phyloP scores from a whole-genome alignment of 2,888 invertebrate genomes.

The Alviniconcha strummeri region DNA sequence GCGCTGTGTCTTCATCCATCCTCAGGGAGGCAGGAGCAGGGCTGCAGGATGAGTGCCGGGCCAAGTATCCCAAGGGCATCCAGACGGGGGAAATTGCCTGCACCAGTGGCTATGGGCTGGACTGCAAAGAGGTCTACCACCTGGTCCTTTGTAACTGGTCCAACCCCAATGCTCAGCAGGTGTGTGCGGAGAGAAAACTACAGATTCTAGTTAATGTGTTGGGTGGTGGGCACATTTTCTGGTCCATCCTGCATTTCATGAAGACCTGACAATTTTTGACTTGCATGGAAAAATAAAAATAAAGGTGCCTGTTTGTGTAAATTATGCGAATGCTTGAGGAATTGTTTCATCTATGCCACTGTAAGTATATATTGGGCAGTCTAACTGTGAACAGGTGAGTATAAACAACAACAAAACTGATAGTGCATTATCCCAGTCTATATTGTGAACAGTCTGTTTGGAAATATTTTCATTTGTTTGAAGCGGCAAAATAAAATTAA shows the following conservation, averaged over 20 bases:
- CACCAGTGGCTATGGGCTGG: constrained; percentile 31
- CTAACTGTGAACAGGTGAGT: too few species aligned
- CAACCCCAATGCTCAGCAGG: constrained; percentile 23
- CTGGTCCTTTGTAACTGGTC: constrained; percentile 14
- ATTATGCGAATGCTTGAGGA: neutral
- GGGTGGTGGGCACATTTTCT: neutral
- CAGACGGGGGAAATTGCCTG: constrained; percentile 41
- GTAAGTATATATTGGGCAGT: neutral
- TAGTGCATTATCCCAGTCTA: too few species aligned
- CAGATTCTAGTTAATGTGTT: neutral
- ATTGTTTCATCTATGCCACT: neutral
- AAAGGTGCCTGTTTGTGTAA: neutral
- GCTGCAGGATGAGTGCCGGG: constrained; percentile 46
- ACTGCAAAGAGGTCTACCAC: constrained; percentile 27
- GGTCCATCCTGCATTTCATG: neutral
- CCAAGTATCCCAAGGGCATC: constrained; percentile 46
- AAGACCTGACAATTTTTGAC: neutral
- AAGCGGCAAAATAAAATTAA: too few species aligned
- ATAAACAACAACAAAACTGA: too few species aligned
- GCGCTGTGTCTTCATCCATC: constrained; percentile 49
- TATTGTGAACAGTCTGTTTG: too few species aligned
- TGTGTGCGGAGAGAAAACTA: neutral
- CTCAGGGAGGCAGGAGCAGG: constrained; percentile 53
- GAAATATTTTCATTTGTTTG: too few species aligned
- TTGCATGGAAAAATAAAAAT: neutral